Evolutionary conservation across 2,113 vertebrate genomes (phyloP), one percentile per base, ranked within the genome.

Genomic region (Zosterops pallidus): DNA sequence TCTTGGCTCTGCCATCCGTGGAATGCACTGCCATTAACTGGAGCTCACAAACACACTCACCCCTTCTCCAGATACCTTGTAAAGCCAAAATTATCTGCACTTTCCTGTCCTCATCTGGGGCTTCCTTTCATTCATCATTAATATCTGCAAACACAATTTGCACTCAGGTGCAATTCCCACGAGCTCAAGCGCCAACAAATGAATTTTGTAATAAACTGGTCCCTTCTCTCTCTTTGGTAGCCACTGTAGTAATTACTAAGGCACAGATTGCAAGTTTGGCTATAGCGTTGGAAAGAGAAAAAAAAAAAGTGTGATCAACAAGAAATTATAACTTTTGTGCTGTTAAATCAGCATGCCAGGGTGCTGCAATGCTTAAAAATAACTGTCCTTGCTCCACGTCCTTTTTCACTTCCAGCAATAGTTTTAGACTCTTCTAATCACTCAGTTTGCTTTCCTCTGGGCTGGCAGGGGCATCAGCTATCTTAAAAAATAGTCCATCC

Each of bases 391-490:
- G 79, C 37, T 89, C 70, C 70, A 37, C 0, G 59, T 89, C 83
- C 77, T 94, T 94, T 95, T 92, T 92, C 90, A 68, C 76, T 94
- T 25, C 63, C 70, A 94, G 85, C 79, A 83, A 85, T 33, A 41
- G 87, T 85, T 85, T 95, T 41, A 75, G 81, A 80, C 42, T 77
- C 76, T 93, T 90, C 89, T 86, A 94, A 95, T 95, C 94, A 90
- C 56, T 96, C 91, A 65, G 52, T 85, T 94, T 81, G 70, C 79
- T 89, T 95, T 96, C 83, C 77, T 83, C 76, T 71, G 55, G 52
- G 57, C 92, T 96, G 90, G 69, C 79, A 95, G 89, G 59, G 79
- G 57, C 76, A 86, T 91, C 93, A 92, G 83, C 92, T 81, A 72
- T 47, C 41, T 46, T 89, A 94, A 95, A 83, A 95, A 90, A 92